Conservation (phyloP, 2,797 vertebrate species). For the Lindbergichthys nudifrons region DNA sequence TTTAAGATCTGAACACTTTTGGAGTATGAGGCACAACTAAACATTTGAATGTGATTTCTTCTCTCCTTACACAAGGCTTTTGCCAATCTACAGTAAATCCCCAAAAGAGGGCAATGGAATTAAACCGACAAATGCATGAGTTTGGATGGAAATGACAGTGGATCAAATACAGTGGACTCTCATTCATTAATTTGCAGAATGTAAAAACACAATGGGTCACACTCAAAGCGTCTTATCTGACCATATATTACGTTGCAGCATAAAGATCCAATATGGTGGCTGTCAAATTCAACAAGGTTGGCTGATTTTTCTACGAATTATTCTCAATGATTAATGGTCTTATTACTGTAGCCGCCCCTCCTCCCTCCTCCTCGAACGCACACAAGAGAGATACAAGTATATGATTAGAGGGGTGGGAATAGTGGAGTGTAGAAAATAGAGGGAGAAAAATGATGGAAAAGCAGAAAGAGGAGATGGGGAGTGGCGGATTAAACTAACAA, state of each 20-base stretch:
- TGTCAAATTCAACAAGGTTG: slow-evolving; percentile 78
- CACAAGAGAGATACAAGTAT: slow-evolving; percentile 71
- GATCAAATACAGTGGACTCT: slow-evolving; percentile 4
- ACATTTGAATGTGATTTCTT: background rate
- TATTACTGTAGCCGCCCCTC: slow-evolving; percentile 68
- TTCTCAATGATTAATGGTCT: slow-evolving; percentile 79
- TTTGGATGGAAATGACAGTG: slow-evolving; percentile 25
- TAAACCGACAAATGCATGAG: slow-evolving; percentile 3
- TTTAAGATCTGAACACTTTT: slow-evolving; percentile 10
- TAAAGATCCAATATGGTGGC: slow-evolving; percentile 67
- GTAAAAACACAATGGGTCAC: slow-evolving; percentile 50
- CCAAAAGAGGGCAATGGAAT: background rate
- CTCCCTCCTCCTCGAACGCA: slow-evolving; percentile 63
- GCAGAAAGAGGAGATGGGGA: slow-evolving; percentile 30
- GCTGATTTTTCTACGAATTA: slow-evolving; percentile 72
- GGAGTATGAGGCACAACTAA: background rate
- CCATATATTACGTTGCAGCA: slow-evolving; percentile 59
- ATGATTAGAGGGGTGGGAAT: slow-evolving; percentile 65
- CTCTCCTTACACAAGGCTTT: background rate
- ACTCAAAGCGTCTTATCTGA: slow-evolving; percentile 68
- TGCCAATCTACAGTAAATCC: background rate
- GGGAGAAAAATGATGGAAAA: slow-evolving; percentile 51
- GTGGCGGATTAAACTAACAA: slow-evolving; percentile 53
- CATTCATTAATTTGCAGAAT: slow-evolving; percentile 41
- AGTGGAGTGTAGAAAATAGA: slow-evolving; percentile 55